A percentile compares a stretch with the other conserved stretches of the same genome.
These are phyloP conservation scores for Hedya salicella DNA, from an alignment of 2,888 invertebrate genomes.

Conservation along the genomic window DNA sequence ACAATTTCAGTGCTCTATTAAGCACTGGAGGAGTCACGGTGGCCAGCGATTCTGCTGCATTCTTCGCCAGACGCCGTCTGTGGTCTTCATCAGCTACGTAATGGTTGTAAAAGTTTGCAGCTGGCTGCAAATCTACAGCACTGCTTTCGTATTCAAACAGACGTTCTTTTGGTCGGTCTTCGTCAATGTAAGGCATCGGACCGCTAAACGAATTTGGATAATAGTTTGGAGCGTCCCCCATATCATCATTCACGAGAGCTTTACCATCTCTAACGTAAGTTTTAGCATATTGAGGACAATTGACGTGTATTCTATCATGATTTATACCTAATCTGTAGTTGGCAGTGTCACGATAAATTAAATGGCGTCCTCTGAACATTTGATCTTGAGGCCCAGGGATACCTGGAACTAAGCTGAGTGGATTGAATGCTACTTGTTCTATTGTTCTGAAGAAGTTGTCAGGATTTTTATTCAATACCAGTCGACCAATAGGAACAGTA, in stretches of 20 bases:
- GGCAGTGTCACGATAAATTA: slow-evolving; percentile 85
- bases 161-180: slow-evolving; percentile 47
- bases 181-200: slow-evolving; percentile 55
- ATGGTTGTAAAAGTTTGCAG: slow-evolving; percentile 88
- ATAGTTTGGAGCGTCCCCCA: slow-evolving; percentile 55
- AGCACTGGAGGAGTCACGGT: slow-evolving; percentile 84
- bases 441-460: slow-evolving; percentile 79
- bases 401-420: slow-evolving; percentile 65
- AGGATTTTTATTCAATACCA: slow-evolving; percentile 79
- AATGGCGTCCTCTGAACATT: slow-evolving; percentile 77
- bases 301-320: slow-evolving; percentile 54
- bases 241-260: slow-evolving; percentile 53
- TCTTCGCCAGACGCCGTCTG: slow-evolving; percentile 49
- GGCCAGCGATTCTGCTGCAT: slow-evolving; percentile 46
- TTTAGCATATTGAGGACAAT: slow-evolving; percentile 51
- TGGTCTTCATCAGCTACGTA: slow-evolving; percentile 77
- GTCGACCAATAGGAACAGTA: slow-evolving; percentile 76
- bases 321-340: slow-evolving; percentile 57
- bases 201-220: slow-evolving; percentile 59
- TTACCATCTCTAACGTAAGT: slow-evolving; percentile 56
- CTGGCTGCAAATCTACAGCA: slow-evolving; percentile 79
- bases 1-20: slow-evolving; percentile 90
- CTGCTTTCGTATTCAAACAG: slow-evolving; percentile 49
- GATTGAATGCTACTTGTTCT: slow-evolving; percentile 81
- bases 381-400: slow-evolving; percentile 82